A percentile compares a stretch with the other conserved stretches of the same genome.
Conservation (phyloP, 1,140 invertebrate genomes). For the Drosophila jambulina region DNA sequence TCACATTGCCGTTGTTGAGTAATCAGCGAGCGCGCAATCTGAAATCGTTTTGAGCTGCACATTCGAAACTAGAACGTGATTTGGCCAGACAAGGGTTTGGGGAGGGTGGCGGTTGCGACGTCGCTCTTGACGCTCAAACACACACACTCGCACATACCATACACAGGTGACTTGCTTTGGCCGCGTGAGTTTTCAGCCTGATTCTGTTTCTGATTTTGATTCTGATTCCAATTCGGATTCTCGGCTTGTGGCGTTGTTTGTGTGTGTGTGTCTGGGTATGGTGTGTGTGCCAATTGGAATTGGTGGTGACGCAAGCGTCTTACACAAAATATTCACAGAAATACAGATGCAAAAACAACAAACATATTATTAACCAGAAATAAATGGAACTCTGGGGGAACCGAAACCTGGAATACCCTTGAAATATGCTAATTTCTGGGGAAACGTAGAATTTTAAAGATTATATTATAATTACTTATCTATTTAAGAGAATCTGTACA, state of each 20-base stretch:
- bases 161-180: constrained; percentile 40
- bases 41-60: constrained; percentile 73
- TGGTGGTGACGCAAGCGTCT: constrained; percentile 60
- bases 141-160: constrained; percentile 3
- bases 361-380: constrained; percentile 40
- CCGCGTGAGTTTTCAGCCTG: constrained; percentile 44
- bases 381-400: neutral
- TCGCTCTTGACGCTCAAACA: constrained; percentile 41
- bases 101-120: constrained; percentile 4
- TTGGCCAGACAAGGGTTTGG: constrained; percentile 14
- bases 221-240: constrained; percentile 33
- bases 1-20: constrained; percentile 75
- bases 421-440: too few species aligned
- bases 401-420: neutral
- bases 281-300: constrained; percentile 44
- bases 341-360: constrained; percentile 15
- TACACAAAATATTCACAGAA: constrained; percentile 51
- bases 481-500: too few species aligned
- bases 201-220: constrained; percentile 34
- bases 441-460: neutral
- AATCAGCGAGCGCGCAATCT: constrained; percentile 66
- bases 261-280: constrained; percentile 23
- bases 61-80: constrained; percentile 79
- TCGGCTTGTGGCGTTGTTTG: constrained; percentile 12
- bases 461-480: too few species aligned